Evolutionary conservation across 2,113 vertebrate genomes (phyloP), one percentile per base, ranked within the genome.

Genomic region (Neoarius graeffei): DNA sequence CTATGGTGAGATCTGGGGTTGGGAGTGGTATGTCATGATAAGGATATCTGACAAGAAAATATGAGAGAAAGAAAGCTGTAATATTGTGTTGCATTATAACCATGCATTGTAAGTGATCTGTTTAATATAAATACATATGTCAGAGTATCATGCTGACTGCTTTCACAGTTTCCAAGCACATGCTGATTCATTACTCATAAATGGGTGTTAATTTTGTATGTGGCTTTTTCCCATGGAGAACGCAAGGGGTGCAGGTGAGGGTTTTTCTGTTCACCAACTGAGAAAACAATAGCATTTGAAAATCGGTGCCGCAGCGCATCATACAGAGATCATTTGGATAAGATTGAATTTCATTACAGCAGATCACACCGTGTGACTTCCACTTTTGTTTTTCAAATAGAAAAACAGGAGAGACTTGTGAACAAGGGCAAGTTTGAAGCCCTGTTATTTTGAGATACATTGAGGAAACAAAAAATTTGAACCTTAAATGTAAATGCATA

Each of bases 1-100:
- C 98, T 59, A 99, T 99, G 98, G 98, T 99, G 54, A 91, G 93
- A 17, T 62, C 1, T 25, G 20, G 42, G 19, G 1, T 20, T 48
- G 59, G 30, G 35, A n/a, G 10, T 25, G 2, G 60, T 25, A 23
- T 14, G 42, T 0, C 0, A 11, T 42, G 20, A 66, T 50, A 48
- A 64, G 2, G 30, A 48, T 62, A 62, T 48, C 30, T 82, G 20
- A 82, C 9, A 50, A 5, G 10, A 15, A 48, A 64, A 64, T 14
- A 25, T 62, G 59, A 20, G 50, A 48, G 50, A 10, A 50, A n/a
- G 14, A 30, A 35, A 35, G 20, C 48, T 2, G 1, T 80, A 56
- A 80, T 80, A 8, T 27, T 80, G 13, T 1, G 6, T 17, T 35
- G 56, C 35, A 20, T 59, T 8, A 59, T 30, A 59, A 79, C n/a